phyloP scores from a whole-genome alignment of 2,888 invertebrate genomes.

The Lacanobia wlatinum region DNA sequence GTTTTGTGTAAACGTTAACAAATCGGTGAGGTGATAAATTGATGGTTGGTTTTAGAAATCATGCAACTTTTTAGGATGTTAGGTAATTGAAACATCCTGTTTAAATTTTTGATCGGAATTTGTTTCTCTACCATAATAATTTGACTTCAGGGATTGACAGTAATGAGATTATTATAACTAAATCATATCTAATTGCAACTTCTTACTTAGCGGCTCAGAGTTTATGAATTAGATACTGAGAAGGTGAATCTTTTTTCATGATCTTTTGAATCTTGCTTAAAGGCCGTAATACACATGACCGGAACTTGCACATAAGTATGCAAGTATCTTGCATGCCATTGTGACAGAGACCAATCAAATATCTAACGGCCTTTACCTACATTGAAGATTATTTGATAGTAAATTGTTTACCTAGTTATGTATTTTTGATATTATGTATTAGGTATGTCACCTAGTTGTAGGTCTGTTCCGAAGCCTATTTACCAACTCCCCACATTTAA shows the following conservation, averaged over 20 bases:
- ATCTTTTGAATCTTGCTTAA: not conserved
- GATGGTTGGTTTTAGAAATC: conserved; percentile 13
- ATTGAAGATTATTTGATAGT: too few relatives aligned
- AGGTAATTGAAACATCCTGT: conserved; percentile 10
- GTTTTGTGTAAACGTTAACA: conserved; percentile 29
- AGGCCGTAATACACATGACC: too few relatives aligned
- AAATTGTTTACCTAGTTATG: too few relatives aligned
- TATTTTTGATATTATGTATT: too few relatives aligned
- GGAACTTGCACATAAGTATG: not conserved
- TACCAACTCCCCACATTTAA: conserved; percentile 17
- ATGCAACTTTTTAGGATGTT: conserved; percentile 15
- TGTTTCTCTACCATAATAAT: not conserved
- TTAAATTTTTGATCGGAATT: not conserved
- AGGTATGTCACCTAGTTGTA: not conserved
- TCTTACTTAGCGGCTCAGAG: too few relatives aligned
- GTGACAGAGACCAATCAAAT: too few relatives aligned
- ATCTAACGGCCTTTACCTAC: not conserved
- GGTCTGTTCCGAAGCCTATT: not conserved
- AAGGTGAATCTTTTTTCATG: not conserved
- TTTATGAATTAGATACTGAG: not conserved
- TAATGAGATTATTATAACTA: too few relatives aligned
- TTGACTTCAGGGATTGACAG: too few relatives aligned
- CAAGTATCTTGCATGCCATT: not conserved
- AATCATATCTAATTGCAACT: too few relatives aligned
- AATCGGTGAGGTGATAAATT: conserved; percentile 51